Base-by-base conservation (phyloP, 2,888 invertebrate species). In the Calliscelio sp. region DNA sequence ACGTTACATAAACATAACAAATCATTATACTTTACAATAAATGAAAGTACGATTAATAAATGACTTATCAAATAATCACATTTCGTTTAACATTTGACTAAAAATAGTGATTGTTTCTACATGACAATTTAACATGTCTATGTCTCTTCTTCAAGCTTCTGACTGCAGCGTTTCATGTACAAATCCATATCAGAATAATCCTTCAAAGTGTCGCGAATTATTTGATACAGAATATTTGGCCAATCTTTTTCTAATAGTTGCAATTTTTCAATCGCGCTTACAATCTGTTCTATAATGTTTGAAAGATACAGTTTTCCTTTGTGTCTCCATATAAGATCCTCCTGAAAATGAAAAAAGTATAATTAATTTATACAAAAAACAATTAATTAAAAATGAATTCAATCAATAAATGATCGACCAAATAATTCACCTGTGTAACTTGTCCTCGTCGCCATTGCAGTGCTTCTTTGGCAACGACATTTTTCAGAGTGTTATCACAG, bases 381-480 rank as follows among this genome's bases (percentile, higher is more conserved):
- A n/a, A n/a, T n/a, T n/a, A n/a, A n/a, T n/a, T n/a, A n/a, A n/a
- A n/a, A n/a, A n/a, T n/a, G n/a, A n/a, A n/a, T n/a, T n/a, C n/a
- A n/a, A n/a, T n/a, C n/a, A n/a, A n/a, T n/a, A n/a, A n/a, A n/a
- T n/a, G n/a, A n/a, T n/a, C n/a, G n/a, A n/a, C n/a, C n/a, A n/a
- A n/a, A n/a, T 28, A 35, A 35, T 51, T 0, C 63, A 79, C 94
- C 93, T 94, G 94, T 35, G 93, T 93, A 46, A 93, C 90, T 77
- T 94, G 94, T 22, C 95, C 95, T 90, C 95, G 95, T 88, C 96
- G 95, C 95, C 97, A 97, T 88, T 97, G 97, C 53, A 97, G 92
- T 0, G 97, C 97, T 93, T 97, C 97, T 92, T 97, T 97, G 68
- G 97, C 97, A 66, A 97, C 97, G 11, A 97, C 97, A 86, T 96